A percentile compares a stretch with the other conserved stretches of the same genome.
Evolutionary conservation across 2,113 vertebrate genomes (phyloP).

Genomic region (Picathartes gymnocephalus): DNA sequence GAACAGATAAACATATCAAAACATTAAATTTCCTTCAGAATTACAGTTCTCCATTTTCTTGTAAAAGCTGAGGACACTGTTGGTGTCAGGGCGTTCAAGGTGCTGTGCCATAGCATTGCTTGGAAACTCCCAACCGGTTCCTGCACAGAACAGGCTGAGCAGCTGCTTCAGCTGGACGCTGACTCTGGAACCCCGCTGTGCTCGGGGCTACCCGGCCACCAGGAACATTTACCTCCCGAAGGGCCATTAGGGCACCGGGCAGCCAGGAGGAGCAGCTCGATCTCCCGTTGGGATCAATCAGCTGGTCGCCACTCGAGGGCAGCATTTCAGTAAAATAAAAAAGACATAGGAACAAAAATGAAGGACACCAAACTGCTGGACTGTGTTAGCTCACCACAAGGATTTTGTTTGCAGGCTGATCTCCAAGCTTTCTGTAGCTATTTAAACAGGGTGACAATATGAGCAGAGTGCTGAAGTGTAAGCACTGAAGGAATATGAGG

Average conservation of each 20-base stretch:
- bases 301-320: constrained; percentile 2
- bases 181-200: accelerated
- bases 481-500: not conserved
- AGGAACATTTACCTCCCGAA: accelerated
- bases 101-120: not conserved
- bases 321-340: constrained; percentile 17
- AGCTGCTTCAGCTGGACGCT: not conserved
- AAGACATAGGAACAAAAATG: not conserved
- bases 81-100: not conserved
- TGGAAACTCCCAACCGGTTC: accelerated
- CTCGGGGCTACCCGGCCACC: not conserved
- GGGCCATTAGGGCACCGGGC: not conserved
- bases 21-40: not conserved
- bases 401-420: not conserved
- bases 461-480: not conserved
- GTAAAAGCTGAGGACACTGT: not conserved
- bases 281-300: not conserved
- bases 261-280: not conserved
- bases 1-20: not conserved
- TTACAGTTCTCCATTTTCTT: not conserved
- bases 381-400: not conserved
- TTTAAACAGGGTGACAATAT: not conserved
- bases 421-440: not conserved
- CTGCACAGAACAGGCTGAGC: not conserved
- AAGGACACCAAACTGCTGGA: not conserved